Conservation (phyloP, 2,113 vertebrate species). For the Castor canadensis region DNA sequence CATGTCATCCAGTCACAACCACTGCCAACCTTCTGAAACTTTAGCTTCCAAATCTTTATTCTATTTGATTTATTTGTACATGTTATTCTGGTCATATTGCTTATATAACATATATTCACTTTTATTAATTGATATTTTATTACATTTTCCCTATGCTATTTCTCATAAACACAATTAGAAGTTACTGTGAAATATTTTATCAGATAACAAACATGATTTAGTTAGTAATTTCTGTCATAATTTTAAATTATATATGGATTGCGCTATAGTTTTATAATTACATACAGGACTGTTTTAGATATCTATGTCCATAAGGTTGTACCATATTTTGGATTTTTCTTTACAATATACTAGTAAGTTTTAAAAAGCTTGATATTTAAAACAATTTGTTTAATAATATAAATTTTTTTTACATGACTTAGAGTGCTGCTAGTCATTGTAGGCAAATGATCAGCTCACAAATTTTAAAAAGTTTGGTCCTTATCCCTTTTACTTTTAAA, state of each 20-base stretch:
- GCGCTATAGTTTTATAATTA: not conserved
- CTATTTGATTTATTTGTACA: not conserved
- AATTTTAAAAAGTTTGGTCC: not conserved
- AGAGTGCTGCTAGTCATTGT: not conserved
- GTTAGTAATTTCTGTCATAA: not conserved
- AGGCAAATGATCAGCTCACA: not conserved
- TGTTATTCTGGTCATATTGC: not conserved
- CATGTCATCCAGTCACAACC: not conserved
- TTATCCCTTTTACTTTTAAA: not conserved
- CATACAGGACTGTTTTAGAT: not conserved
- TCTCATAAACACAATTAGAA: not conserved
- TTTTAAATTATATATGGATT: not conserved
- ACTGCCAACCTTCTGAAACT: not conserved
- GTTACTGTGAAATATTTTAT: not conserved
- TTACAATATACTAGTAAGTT: not conserved
- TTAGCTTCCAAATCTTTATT: not conserved
- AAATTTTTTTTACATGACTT: not conserved
- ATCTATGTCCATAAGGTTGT: not conserved
- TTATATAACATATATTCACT: not conserved
- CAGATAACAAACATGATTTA: not conserved
- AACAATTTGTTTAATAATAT: not conserved
- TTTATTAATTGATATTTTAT: not conserved
- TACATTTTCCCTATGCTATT: not conserved
- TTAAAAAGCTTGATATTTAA: not conserved
- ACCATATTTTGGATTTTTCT: not conserved